Evolutionary conservation across 2,888 invertebrate genomes (phyloP), one percentile per base, ranked within the genome.

Genomic region (Watsonalla cultraria): DNA sequence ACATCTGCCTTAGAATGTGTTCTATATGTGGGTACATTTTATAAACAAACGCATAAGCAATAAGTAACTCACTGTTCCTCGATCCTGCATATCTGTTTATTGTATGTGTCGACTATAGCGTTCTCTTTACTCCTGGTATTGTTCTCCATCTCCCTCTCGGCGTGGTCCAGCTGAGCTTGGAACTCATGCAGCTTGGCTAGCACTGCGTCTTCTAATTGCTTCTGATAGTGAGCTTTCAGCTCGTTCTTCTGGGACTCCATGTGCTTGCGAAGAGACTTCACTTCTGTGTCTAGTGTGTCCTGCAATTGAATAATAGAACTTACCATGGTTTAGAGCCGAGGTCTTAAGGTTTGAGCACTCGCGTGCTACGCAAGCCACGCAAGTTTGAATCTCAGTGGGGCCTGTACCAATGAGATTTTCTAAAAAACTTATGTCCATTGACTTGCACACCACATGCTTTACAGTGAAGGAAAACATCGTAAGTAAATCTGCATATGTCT

Each of bases 141-240:
- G 0, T 85, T 84, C 59, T 93, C 93, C 67, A 95, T 88, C 45
- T 92, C 92, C 24, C 90, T 86, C 78, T 95, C 94, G 0, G 94
- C 94, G 42, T 90, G 81, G 65, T 96, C 96, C 42, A 96, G 81
- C 75, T 96, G 96, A 0, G 84, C 84, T 76, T 90, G 90, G 71
- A 96, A 96, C 80, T 96, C 96, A 65, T 93, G 93, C 55, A 96
- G 85, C 74, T 96, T 96, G 53, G 92, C 92, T 55, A 94, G 87
- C 14, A 96, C 96, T 0, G 96, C 94, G 51, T 93, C 92, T 68
- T 96, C 96, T 9, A 96, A 89, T 82, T 96, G 96, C 62, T 94
- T 93, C 81, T 96, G 96, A 72, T 96, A 96, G 74, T 95, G 94
- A 45, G 92, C 90, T 65, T 95, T 94, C 13, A 96, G 81, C 57